These are phyloP conservation scores for Galagoides demidoff DNA, from an alignment of 2,797 vertebrate species.

Conservation along the genomic window DNA sequence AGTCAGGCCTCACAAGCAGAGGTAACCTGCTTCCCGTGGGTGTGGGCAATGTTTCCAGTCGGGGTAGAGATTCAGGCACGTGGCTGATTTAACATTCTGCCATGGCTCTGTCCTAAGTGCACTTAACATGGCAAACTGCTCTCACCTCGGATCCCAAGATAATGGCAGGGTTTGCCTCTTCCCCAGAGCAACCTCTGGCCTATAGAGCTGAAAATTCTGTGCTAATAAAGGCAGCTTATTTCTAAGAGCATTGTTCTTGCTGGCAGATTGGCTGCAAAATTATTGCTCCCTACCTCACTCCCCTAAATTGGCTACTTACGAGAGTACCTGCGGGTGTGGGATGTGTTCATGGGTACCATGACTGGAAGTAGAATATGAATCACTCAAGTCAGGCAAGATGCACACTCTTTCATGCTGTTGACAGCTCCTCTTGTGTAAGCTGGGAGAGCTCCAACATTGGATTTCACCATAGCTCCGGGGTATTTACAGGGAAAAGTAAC, in stretches of 20 bases:
- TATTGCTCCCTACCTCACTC: constrained; percentile 67
- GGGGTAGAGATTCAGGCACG: background rate
- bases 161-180: background rate
- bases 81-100: background rate
- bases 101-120: background rate
- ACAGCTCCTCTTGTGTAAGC: background rate
- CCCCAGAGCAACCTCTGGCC: background rate
- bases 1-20: background rate
- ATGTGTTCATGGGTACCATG: background rate
- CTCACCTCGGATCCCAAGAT: background rate
- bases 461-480: background rate
- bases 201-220: background rate
- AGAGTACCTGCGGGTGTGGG: constrained; percentile 32
- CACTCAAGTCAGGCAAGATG: background rate
- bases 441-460: background rate
- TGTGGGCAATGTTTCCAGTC: background rate
- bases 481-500: background rate
- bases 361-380: constrained; percentile 25
- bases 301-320: background rate
- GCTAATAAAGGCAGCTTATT: constrained; percentile 62
- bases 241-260: background rate
- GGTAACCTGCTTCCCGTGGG: background rate
- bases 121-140: background rate
- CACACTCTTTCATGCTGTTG: background rate
- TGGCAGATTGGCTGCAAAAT: constrained; percentile 27